Evolutionary conservation across 1,140 invertebrate genomes (phyloP), one percentile per base, ranked within the genome.

Genomic region (Trissolcus basalis): DNA sequence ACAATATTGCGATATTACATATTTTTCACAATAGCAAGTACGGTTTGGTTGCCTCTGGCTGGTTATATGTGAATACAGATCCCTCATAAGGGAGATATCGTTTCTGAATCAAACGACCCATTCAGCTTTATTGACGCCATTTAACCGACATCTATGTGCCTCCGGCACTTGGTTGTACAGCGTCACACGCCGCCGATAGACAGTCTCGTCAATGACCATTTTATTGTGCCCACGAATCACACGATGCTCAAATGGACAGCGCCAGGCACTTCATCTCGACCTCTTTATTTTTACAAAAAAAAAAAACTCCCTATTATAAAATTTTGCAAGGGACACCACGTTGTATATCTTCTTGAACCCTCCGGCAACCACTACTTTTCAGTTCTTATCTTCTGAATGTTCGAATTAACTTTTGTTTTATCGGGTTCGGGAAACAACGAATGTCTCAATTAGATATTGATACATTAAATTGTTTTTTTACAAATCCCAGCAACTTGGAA

Each of bases 71-170:
- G 81, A 75, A 84, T 80, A 79, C n/a, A 39, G 73, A 84, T 87
- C 80, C 77, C 85, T 85, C 83, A 85, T 85, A 85, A 87, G 82
- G 83, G 82, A 83, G 86, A 87, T 87, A 87, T 87, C 85, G 83
- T 78, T 81, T 83, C 79, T 77, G 81, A 87, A 89, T 87, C 85
- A 87, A 88, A 89, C 85, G 86, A 86, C 83, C 85, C 85, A 87
- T 89, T 88, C 80, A 65, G 83, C 83, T 87, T 88, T 87, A 88
- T 82, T 86, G 81, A 77, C 39, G 68, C 76, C 83, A 87, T 87
- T 86, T 82, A 81, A 80, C 64, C 82, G 85, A 86, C 82, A 78
- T 86, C 80, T 82, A 82, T 85, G 82, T 80, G 83, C 82, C 85
- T 80, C 78, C 78, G 81, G 81, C 79, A 71, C 77, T 80, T 72